A percentile compares a stretch with the other conserved stretches of the same genome.
These are phyloP conservation scores for Melanotaenia maccullochi DNA, from an alignment of 2,797 vertebrate genomes.

Conservation along the genomic window DNA sequence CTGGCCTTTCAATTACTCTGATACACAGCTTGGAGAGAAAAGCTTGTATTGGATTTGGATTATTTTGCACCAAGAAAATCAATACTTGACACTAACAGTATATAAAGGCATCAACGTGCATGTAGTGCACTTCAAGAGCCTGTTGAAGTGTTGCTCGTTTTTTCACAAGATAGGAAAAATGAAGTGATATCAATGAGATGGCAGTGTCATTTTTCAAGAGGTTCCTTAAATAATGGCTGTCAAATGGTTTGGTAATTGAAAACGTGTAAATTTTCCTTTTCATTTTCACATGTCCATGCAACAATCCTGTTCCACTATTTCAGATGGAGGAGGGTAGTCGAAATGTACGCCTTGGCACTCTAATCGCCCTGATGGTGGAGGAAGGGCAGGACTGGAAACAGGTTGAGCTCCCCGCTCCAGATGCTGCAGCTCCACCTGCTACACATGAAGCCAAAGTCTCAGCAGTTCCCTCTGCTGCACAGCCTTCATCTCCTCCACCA, in stretches of 20 bases:
- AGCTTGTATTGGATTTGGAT: conserved; percentile 45
- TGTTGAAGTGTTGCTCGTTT: conserved; percentile 4
- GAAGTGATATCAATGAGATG: conserved; percentile 6
- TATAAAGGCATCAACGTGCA: conserved; percentile 35
- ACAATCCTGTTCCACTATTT: neutral
- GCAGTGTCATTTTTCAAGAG: conserved; percentile 1
- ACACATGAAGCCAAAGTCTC: conserved; percentile 33
- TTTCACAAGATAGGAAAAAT: conserved; percentile 20
- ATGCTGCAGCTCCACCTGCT: conserved; percentile 51
- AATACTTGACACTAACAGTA: conserved; percentile 37
- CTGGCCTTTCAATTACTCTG: conserved; percentile 56
- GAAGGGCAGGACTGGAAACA: conserved; percentile 96
- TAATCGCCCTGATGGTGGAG: conserved; percentile 93
- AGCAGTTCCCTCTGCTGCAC: conserved; percentile 40
- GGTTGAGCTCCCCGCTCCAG: conserved; percentile 87
- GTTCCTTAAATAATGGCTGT: conserved; percentile 15
- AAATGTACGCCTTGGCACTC: conserved; percentile 87
- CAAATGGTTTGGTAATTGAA: conserved; percentile 19
- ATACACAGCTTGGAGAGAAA: conserved; percentile 45
- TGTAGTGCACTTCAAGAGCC: conserved; percentile 18
- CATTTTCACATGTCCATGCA: neutral
- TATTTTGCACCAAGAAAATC: conserved; percentile 56
- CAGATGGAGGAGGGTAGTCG: conserved; percentile 94
- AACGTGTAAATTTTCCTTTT: neutral
- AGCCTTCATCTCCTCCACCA: conserved; percentile 59